phyloP scores from a whole-genome alignment of 2,113 vertebrate genomes.

The Hypanus sabinus region DNA sequence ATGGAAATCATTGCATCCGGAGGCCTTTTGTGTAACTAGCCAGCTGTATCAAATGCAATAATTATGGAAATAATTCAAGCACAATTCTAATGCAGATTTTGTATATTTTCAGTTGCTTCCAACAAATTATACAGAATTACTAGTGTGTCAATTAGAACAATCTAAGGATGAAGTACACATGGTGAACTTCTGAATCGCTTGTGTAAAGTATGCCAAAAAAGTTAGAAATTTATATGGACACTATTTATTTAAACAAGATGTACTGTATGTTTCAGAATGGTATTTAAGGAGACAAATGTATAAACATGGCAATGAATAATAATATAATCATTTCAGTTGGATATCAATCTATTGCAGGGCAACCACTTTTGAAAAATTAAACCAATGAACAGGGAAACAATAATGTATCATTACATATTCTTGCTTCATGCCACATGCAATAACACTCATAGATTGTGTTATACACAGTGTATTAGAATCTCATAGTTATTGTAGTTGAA shows the following conservation, averaged over 20 bases:
- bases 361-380: neutral
- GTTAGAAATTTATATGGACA: neutral
- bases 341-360: neutral
- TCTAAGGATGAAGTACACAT: constrained; percentile 27
- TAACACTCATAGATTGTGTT: neutral
- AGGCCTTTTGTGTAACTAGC: constrained; percentile 64
- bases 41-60: constrained; percentile 66
- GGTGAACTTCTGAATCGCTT: neutral
- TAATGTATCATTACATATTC: neutral
- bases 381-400: neutral
- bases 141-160: constrained; percentile 32
- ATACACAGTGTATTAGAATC: neutral
- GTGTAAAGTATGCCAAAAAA: neutral
- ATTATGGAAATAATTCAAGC: constrained; percentile 61
- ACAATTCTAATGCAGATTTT: constrained; percentile 38
- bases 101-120: constrained; percentile 36
- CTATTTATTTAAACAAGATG: constrained; percentile 14
- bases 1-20: constrained; percentile 64
- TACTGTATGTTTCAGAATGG: neutral
- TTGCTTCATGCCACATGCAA: neutral
- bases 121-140: constrained; percentile 28
- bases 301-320: neutral
- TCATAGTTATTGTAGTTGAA: neutral
- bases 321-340: neutral
- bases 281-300: neutral